phyloP scores from a whole-genome alignment of 2,888 invertebrate genomes.

The Drosophila anceps region DNA sequence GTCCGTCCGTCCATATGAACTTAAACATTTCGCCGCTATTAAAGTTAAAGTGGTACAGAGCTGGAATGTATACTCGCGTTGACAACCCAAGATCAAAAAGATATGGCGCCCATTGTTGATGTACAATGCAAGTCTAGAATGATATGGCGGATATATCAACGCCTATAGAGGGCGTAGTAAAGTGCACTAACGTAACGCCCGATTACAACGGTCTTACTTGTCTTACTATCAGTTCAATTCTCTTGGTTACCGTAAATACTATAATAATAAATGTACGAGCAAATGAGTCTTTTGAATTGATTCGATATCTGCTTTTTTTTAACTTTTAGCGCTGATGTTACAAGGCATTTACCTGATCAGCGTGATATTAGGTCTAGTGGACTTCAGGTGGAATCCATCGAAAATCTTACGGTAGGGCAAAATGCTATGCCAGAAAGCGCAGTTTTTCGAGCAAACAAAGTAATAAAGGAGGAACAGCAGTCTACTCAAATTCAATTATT shows the following conservation, averaged over 20 bases:
- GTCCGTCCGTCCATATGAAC: too few relatives aligned
- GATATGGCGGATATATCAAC: too few relatives aligned
- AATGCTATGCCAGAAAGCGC: conserved; percentile 5
- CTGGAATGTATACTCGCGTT: too few relatives aligned
- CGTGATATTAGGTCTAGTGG: conserved; percentile 16
- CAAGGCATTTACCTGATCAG: conserved; percentile 6
- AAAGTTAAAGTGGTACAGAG: too few relatives aligned
- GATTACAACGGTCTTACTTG: too few relatives aligned
- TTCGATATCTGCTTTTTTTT: neutral
- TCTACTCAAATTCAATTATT: conserved; percentile 34
- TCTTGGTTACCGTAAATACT: neutral
- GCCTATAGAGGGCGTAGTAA: too few relatives aligned
- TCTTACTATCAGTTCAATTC: neutral
- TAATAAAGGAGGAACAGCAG: conserved; percentile 49
- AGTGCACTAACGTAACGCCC: too few relatives aligned
- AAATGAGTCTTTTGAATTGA: neutral
- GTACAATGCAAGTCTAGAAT: too few relatives aligned
- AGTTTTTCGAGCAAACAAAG: conserved; percentile 46
- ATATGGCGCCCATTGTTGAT: too few relatives aligned
- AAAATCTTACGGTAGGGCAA: conserved; percentile 24
- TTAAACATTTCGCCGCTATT: too few relatives aligned
- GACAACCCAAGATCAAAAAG: too few relatives aligned
- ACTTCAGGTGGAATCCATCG: conserved; percentile 11
- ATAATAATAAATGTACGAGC: too few relatives aligned
- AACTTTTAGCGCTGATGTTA: conserved; percentile 22